Evolutionary conservation across 2,113 vertebrate species (phyloP), one percentile per base, ranked within the genome.

Genomic region (Apeltes quadracus): DNA sequence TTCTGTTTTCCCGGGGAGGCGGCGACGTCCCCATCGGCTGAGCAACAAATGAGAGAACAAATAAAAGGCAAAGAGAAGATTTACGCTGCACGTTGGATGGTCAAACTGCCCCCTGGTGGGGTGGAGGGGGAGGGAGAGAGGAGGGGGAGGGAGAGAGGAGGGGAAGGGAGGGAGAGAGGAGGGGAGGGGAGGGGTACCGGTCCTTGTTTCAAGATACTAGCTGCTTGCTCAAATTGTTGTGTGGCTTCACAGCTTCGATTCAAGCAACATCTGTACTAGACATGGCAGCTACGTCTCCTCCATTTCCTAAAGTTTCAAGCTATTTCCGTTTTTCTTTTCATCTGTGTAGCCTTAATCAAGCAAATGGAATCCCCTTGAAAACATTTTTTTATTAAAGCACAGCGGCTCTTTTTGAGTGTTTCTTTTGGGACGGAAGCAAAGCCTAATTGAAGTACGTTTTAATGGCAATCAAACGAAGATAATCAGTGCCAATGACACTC

Each of bases 331-430:
- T 68, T 58, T 72, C 56, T 15, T 75, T 77, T 79, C 36, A 36
- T 84, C 84, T 86, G 63, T 32, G 65, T 18, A 34, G 44, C 74
- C 77, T 89, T 85, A 89, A 93, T 90, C 81, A 88, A 84, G 82
- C 61, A 84, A 82, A 74, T 69, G 65, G 89, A 89, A 78, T 85
- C 46, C 73, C 32, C 14, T 5, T 56, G 7, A 34, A 7, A 34
- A 34, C 5, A 34, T 58, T 16, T 77, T 82, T 82, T 87, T 75
- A 91, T 90, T 85, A 89, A 87, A 70, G 76, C 64, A 74, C 55
- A 66, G 69, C 69, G 48, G 68, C 18, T 27, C 75, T 48, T 64
- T 79, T 81, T 66, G 59, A 83, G 70, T 41, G 25, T 67, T 76
- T 79, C 83, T 76, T 79, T 76, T 27, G 25, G n/a, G 22, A n/a